Evolutionary conservation across 2,113 vertebrate genomes (phyloP), one percentile per base, ranked within the genome.

Genomic region (Neogobius melanostomus): DNA sequence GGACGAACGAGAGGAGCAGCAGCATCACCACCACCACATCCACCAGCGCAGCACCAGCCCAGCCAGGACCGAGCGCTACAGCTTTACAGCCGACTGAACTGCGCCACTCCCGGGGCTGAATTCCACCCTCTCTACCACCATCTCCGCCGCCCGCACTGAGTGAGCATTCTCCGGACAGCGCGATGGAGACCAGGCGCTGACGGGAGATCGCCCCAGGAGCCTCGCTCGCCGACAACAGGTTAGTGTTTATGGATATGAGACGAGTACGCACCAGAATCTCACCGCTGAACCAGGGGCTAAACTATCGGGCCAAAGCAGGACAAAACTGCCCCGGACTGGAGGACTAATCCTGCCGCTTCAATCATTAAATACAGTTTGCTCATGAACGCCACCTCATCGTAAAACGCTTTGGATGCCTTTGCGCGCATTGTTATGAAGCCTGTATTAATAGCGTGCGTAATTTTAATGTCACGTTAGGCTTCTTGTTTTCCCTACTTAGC

Each of bases 221-320:
- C 72, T 60, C 82, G 63, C 77, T 11, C 65, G 77, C 63, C 28
- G 81, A 90, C 91, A 92, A 92, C 91, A 93, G 92, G 92, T 93
- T 89, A 87, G 88, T 87, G 85, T 71, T 76, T 8, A 43, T 69
- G 70, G 63, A 57, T 11, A 36, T 36, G 28, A 2, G 28, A 36
- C 28, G 28, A 36, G 36, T 8, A 7, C 57, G 36, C 57, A 43
- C 8, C 11, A 28, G 11, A 16, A 10, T 56, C n/a, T 21, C 53
- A 28, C 9, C 11, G 17, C 16, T 56, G 49, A 50, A 50, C 17
- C 53, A 21, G 9, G 10, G 11, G 8, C 8, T 56, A 15, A 28
- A 56, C 9, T 28, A n/a, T n/a, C n/a, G n/a, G n/a, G n/a, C n/a
- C n/a, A n/a, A n/a, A n/a, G n/a, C 53, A 28, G 5, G 53, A 5